Conservation (phyloP, 2,113 vertebrate genomes). For the Bubo scandiacus region DNA sequence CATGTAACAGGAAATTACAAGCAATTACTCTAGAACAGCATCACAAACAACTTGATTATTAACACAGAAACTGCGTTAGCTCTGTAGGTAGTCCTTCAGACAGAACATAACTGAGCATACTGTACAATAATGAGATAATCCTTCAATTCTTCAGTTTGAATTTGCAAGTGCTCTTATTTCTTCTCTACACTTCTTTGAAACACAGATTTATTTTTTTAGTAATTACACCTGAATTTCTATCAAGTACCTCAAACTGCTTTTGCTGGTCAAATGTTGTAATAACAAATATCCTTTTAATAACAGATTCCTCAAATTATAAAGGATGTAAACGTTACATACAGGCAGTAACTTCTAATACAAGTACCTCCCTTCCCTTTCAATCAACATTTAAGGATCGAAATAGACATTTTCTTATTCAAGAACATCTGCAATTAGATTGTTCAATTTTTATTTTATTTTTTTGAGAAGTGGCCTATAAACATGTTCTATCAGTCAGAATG, state of each 20-base stretch:
- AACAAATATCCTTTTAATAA: neutral
- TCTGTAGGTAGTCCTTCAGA: neutral
- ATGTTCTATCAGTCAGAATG: neutral
- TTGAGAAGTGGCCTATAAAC: neutral
- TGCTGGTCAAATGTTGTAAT: neutral
- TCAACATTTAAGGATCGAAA: neutral
- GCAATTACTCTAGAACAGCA: neutral
- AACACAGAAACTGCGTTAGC: neutral
- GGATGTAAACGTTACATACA: accelerated
- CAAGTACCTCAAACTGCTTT: neutral
- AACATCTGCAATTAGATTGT: neutral
- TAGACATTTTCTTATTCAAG: neutral
- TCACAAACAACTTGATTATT: accelerated
- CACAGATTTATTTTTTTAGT: neutral
- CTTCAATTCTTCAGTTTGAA: neutral
- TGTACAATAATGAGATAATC: neutral
- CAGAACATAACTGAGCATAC: neutral
- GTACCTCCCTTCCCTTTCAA: neutral
- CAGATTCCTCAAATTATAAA: neutral
- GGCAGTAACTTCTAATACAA: neutral
- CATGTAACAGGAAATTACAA: neutral
- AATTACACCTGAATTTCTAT: neutral
- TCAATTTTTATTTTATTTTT: neutral
- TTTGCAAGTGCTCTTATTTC: neutral
- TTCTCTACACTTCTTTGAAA: neutral